Percentiles rank a stretch among this genome's conserved stretches.
phyloP scores from a whole-genome alignment of 2,797 vertebrate species.

The Cyprinodon diabolis region DNA sequence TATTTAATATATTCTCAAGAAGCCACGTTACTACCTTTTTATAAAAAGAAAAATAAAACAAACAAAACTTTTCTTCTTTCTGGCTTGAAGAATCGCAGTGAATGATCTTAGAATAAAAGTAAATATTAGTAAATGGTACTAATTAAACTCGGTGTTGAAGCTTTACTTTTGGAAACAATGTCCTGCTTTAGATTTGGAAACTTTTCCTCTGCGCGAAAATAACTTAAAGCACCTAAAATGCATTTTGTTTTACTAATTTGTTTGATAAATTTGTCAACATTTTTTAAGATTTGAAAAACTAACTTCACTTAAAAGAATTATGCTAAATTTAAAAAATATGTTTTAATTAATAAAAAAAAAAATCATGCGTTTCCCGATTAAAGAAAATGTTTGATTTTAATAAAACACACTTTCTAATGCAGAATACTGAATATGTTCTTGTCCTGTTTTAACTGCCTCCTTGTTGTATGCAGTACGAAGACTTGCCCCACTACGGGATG shows the following conservation, averaged over 20 bases:
- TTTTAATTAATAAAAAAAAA: too few relatives aligned
- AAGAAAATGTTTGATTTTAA: not conserved
- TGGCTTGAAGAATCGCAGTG: constrained; percentile 5
- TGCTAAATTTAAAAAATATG: not conserved
- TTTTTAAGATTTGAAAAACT: not conserved
- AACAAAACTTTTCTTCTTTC: not conserved
- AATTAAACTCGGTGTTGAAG: constrained; percentile 9
- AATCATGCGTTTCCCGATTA: not conserved
- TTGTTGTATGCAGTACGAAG: constrained; percentile 95
- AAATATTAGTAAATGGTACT: too few relatives aligned
- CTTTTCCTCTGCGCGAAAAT: not conserved
- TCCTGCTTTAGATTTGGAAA: constrained; percentile 6
- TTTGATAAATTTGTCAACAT: not conserved
- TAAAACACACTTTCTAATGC: not conserved
- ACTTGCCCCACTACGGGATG: constrained; percentile 98
- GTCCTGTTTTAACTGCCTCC: constrained; percentile 40
- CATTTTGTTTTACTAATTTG: not conserved
- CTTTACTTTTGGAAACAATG: constrained; percentile 3
- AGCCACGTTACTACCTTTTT: not conserved
- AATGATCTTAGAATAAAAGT: constrained; percentile 19
- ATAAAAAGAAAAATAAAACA: not conserved
- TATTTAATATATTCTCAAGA: not conserved
- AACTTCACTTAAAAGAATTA: not conserved
- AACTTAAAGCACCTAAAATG: not conserved
- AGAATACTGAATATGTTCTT: not conserved